Percentiles rank a stretch among this genome's conserved stretches.
Conservation (phyloP, 2,888 invertebrate species). For the Cremastinae sp. region DNA sequence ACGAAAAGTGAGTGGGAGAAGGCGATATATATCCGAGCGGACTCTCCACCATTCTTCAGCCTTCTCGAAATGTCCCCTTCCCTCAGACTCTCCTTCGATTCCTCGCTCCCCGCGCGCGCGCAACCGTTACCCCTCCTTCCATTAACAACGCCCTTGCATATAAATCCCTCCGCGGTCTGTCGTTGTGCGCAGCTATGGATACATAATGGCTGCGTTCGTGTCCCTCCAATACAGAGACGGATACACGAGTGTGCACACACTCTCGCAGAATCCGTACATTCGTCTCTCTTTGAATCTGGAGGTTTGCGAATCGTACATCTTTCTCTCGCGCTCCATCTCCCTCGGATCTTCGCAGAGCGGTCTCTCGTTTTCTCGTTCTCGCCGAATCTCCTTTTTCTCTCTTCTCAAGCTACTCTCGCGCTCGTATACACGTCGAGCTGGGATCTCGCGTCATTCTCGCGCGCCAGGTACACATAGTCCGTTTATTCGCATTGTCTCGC, state of each 20-base stretch:
- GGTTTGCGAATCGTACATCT: slow-evolving; percentile 48
- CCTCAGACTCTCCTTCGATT: slow-evolving; percentile 10
- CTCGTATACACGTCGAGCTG: slow-evolving; percentile 45
- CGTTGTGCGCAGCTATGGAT: slow-evolving; percentile 63
- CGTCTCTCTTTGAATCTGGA: slow-evolving; percentile 57
- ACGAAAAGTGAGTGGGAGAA: slow-evolving; percentile 33
- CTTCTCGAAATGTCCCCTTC: slow-evolving; percentile 21
- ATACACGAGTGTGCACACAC: slow-evolving; percentile 7
- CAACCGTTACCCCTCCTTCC: slow-evolving; percentile 70
- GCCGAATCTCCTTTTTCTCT: slow-evolving; percentile 41
- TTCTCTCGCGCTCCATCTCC: slow-evolving; percentile 47
- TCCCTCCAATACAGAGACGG: slow-evolving; percentile 17
- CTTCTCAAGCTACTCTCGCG: slow-evolving; percentile 37
- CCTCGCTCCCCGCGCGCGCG: slow-evolving; percentile 51
- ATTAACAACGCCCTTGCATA: slow-evolving; percentile 80
- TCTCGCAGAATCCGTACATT: slow-evolving; percentile 38
- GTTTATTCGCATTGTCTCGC: slow-evolving; percentile 56
- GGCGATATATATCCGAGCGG: slow-evolving; percentile 63
- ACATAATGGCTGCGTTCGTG: slow-evolving; percentile 53
- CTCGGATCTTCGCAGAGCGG: slow-evolving; percentile 29
- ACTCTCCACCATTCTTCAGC: slow-evolving; percentile 61
- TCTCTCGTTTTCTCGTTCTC: slow-evolving; percentile 67
- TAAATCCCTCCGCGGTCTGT: slow-evolving; percentile 76
- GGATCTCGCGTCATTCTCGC: slow-evolving; percentile 53
- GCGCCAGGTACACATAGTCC: slow-evolving; percentile 44